Conservation (phyloP, 2,113 vertebrate genomes). For the Xiphias gladius region DNA sequence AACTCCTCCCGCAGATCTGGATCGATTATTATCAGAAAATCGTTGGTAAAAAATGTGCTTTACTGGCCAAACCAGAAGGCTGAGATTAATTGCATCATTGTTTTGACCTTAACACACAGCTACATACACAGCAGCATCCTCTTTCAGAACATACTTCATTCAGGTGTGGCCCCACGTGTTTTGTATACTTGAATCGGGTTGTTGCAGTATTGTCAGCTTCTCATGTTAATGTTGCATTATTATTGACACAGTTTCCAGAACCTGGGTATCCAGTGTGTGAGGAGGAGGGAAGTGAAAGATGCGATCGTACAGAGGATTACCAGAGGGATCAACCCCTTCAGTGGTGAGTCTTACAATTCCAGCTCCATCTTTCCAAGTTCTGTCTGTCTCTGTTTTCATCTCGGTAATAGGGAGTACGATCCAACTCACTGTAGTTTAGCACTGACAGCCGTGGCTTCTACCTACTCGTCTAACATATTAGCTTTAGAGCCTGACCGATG, state of each 20-base stretch:
- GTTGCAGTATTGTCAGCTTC: background rate
- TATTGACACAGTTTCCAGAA: slow-evolving; percentile 92
- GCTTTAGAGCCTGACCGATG: background rate
- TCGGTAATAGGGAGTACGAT: background rate
- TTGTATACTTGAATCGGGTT: background rate
- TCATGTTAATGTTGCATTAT: background rate
- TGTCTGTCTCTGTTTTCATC: background rate
- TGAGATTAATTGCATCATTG: background rate
- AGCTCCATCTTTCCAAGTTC: background rate
- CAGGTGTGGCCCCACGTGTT: background rate
- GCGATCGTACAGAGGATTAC: slow-evolving; percentile 91
- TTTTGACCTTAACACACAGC: background rate
- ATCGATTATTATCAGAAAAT: background rate
- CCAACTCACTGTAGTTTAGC: too few species aligned
- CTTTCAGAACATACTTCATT: background rate
- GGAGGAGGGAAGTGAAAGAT: slow-evolving; percentile 95
- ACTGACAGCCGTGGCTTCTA: background rate
- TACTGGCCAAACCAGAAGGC: background rate
- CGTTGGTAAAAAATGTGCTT: background rate
- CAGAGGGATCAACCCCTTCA: slow-evolving; percentile 95
- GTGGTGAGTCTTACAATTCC: slow-evolving; percentile 84
- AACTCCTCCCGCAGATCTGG: background rate
- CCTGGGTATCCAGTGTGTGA: slow-evolving; percentile 97
- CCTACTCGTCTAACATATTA: background rate
- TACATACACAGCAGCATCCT: background rate